Base-by-base conservation (phyloP, 2,797 vertebrate genomes). In the Parauchenoglanis punctatus region DNA sequence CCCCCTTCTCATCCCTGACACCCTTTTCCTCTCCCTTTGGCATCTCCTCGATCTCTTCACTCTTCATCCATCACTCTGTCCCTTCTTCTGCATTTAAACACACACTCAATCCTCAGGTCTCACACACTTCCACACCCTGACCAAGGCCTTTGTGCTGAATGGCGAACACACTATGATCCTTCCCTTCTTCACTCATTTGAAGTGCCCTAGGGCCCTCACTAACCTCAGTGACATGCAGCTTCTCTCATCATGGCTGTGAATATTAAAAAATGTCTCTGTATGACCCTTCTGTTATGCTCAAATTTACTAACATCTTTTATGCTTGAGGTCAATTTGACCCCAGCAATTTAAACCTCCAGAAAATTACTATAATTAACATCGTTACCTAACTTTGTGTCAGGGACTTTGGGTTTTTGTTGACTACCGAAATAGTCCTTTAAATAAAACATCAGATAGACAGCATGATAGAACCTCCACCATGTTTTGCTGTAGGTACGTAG, bases 1-100 rank as follows among this genome's bases (percentile, higher is more conserved):
- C 65, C 83, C 85, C 70, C 56, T 83, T 35, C 35, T 82, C 77
- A 83, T 90, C 88, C 87, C 90, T 90, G 91, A 86, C 88, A 86
- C 86, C 61, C 63, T 58, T 25, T 59, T 54, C 61, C 52, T 75
- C 84, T 85, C 44, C 18, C 46, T 35, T 58, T 63, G 84, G 25
- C 56, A 75, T 28, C 81, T 83, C 81, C 81, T 67, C 61, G 35
- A 83, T 75, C 59, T 76, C 76, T 92, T 89, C 91, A 89, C 63
- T 54, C 61, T 31, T 76, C 88, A 84, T 89, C 75, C 81, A 86
- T 85, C 85, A 83, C 54, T 49, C 61, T 85, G 72, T 77, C 44
- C 17, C 67, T 49, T 84, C 83, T 59, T 68, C 63, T 70, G 81
- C 76, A 85, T 73, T 88, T 81, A 81, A 76, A 80, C 73, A 84